Evolutionary conservation across 2,113 vertebrate species (phyloP), one percentile per base, ranked within the genome.

Genomic region (Chloropsis hardwickii): DNA sequence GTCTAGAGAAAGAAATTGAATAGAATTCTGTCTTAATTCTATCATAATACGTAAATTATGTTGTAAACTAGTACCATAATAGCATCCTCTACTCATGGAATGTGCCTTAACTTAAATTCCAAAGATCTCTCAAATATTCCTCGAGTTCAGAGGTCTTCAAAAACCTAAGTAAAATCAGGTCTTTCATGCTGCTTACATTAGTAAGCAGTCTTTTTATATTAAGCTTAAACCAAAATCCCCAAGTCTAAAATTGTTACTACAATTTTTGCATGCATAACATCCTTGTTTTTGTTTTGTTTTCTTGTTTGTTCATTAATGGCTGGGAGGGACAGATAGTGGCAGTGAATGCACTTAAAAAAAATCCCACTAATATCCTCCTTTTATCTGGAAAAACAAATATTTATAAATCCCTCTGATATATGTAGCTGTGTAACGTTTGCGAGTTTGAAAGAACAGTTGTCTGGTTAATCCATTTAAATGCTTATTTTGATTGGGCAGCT

Each of bases 341-440:
- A 73, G 61, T 62, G 60, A 92, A 88, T 39, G 3, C 42, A 29
- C 76, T 78, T 92, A 0, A 33, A 69, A 89, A 81, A 90, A 71
- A 58, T 60, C 62, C 54, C 3, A 2, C 56, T 81, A 82, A 84
- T 81, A 50, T 67, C 24, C 24, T 88, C 47, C 51, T 81, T 94
- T 94, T 88, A 88, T 93, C 51, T 86, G 53, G 65, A 92, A 94
- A 93, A 94, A 29, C 78, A 96, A 89, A 87, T 96, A 95, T 93
- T 94, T 93, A 62, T 72, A 95, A 87, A 90, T 77, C 85, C 85
- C 12, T 93, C 42, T 70, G 85, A 90, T 85, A 94, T 86, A 57
- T 53, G 53, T 91, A 86, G 58, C 92, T 90, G 42, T 71, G 54
- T 77, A 90, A 72, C 1, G 2, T 62, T 23, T 71, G 51, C 44